Evolutionary conservation across 2,888 invertebrate genomes (phyloP).

Genomic region (Cephus nigrinus): DNA sequence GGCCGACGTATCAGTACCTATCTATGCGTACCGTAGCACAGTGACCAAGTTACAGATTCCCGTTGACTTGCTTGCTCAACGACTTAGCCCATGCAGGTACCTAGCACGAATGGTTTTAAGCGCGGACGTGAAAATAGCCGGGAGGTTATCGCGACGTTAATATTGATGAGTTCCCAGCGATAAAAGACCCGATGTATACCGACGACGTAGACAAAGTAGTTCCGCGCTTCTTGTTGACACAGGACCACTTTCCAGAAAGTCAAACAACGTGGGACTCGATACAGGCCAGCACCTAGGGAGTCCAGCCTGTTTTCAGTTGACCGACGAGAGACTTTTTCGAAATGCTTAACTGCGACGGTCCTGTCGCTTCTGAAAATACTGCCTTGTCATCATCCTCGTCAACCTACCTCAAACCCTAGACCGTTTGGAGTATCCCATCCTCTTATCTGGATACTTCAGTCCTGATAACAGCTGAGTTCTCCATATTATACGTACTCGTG

Average conservation of each 20-base stretch:
- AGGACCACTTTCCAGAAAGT: constrained; percentile 1
- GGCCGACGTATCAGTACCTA: not conserved
- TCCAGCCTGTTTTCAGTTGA: not conserved
- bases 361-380: not conserved
- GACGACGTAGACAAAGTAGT: not conserved
- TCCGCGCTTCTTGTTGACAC: constrained; percentile 2
- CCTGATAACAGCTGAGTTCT: not conserved
- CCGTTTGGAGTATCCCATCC: not conserved
- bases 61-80: not conserved
- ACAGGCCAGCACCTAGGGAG: not conserved
- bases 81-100: not conserved
- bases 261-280: not conserved
- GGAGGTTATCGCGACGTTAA: constrained; percentile 15
- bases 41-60: not conserved
- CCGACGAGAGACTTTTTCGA: not conserved
- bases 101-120: not conserved
- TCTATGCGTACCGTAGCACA: not conserved
- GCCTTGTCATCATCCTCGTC: not conserved
- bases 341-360: not conserved
- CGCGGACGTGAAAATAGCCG: constrained; percentile 6
- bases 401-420: not conserved
- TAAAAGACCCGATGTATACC: not conserved
- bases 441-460: not conserved
- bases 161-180: constrained; percentile 17
- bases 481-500: not conserved